phyloP scores from a whole-genome alignment of 2,888 invertebrate genomes.

The Sarcophaga variegata region DNA sequence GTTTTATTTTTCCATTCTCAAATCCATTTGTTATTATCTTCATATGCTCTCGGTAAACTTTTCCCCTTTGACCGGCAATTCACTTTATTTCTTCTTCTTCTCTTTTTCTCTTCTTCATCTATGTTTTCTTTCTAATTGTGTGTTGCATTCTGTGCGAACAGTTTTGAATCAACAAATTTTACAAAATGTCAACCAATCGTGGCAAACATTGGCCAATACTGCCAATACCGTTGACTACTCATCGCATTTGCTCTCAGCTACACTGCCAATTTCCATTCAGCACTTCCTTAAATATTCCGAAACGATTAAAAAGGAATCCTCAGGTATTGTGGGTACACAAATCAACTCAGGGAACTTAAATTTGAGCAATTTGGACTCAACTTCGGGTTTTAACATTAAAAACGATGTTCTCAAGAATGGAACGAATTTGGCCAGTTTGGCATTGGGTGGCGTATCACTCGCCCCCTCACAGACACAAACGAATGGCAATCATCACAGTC shows the following conservation, averaged over 20 bases:
- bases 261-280: slow-evolving; percentile 82
- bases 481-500: slow-evolving; percentile 75
- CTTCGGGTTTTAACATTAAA: slow-evolving; percentile 78
- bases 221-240: slow-evolving; percentile 82
- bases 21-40: not conserved
- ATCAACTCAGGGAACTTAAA: slow-evolving; percentile 80
- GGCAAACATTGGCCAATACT: slow-evolving; percentile 82
- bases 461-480: slow-evolving; percentile 76
- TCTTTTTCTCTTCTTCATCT: slow-evolving; percentile 7
- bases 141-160: slow-evolving; percentile 58
- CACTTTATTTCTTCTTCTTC: not conserved
- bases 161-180: slow-evolving; percentile 82
- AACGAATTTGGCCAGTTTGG: slow-evolving; percentile 80
- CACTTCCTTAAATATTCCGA: slow-evolving; percentile 82
- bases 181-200: slow-evolving; percentile 82
- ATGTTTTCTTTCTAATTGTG: not conserved
- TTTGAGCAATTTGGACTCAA: slow-evolving; percentile 77
- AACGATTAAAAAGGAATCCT: slow-evolving; percentile 82
- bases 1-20: too few relatives aligned
- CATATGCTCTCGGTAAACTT: slow-evolving; percentile 13
- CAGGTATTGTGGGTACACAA: slow-evolving; percentile 78
- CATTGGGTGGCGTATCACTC: slow-evolving; percentile 79
- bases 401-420: slow-evolving; percentile 81
- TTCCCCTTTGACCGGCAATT: too few relatives aligned
- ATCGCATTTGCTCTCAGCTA: slow-evolving; percentile 82